Percentiles rank a stretch among this genome's conserved stretches.
phyloP scores from a whole-genome alignment of 2,113 vertebrate genomes.

The Mus musculus region GRCm39 chr13:100412501-100413000 shows the following conservation, averaged over 20 bases:
- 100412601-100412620: no score
- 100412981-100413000: neutral
- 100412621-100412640: no score
- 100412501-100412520: no score
- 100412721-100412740: neutral
- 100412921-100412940: neutral
- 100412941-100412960: neutral
- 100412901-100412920: neutral
- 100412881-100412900: neutral
- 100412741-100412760: neutral
- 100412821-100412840: neutral
- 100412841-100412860: neutral
- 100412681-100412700: no score
- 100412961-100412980: neutral
- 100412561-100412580: no score
- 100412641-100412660: no score
- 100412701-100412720: neutral
- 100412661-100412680: no score
- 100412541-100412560: no score
- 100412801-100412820: neutral
- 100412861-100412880: no score
- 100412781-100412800: neutral
- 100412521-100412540: no score
- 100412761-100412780: neutral
- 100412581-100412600: no score